Conservation (phyloP, 2,797 vertebrate species). For the Anguilla pacifica region DNA sequence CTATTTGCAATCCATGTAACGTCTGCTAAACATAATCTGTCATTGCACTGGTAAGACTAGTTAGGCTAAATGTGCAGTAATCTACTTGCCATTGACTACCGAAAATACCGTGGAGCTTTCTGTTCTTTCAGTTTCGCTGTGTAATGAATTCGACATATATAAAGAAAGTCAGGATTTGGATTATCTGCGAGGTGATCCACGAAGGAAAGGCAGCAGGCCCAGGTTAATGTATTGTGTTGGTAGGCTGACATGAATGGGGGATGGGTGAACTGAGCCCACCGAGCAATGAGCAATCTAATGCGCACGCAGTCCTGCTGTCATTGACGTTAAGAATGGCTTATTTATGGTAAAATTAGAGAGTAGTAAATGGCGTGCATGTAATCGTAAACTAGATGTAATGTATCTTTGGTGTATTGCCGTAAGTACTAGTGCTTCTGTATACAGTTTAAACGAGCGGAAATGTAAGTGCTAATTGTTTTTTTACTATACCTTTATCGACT, state of each 20-base stretch:
- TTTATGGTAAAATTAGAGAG: not conserved
- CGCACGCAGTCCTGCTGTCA: not conserved
- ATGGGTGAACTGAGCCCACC: not conserved
- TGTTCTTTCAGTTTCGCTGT: not conserved
- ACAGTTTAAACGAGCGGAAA: not conserved
- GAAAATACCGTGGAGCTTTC: not conserved
- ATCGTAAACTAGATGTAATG: not conserved
- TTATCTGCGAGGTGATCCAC: not conserved
- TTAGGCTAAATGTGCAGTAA: not conserved
- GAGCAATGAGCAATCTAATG: not conserved
- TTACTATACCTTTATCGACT: not conserved
- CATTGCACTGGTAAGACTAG: not conserved
- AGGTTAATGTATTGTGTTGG: constrained; percentile 18
- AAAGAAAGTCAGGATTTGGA: not conserved
- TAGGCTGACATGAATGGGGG: constrained; percentile 21
- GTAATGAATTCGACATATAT: not conserved
- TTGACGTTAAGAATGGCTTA: not conserved
- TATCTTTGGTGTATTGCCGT: not conserved
- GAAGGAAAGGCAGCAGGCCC: not conserved
- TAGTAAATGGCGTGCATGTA: not conserved
- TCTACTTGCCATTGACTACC: not conserved
- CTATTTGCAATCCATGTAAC: not conserved
- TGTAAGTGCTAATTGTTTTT: not conserved
- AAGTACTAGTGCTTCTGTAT: not conserved
- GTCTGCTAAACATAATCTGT: not conserved